phyloP scores from a whole-genome alignment of 2,888 invertebrate genomes.

The Tetramorium bicarinatum region DNA sequence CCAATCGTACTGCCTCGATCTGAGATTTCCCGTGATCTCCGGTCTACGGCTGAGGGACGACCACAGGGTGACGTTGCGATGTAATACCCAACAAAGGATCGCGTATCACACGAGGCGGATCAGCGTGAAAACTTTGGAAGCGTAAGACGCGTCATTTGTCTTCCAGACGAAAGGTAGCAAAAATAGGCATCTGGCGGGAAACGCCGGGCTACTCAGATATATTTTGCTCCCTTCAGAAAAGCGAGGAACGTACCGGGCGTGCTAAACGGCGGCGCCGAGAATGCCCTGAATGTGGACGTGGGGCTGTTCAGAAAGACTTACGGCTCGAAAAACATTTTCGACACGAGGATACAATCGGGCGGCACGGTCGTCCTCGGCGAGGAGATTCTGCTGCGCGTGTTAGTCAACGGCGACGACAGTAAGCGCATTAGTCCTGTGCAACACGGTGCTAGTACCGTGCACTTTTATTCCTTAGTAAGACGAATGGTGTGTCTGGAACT shows the following conservation, averaged over 20 bases:
- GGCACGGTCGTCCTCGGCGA: conserved; percentile 88
- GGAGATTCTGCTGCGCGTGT: conserved; percentile 87
- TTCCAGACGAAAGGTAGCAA: neutral
- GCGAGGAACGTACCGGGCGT: conserved; percentile 83
- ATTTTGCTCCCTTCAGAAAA: conserved; percentile 67
- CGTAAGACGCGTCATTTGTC: conserved; percentile 71
- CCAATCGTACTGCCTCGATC: conserved; percentile 87
- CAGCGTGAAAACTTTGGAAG: conserved; percentile 80
- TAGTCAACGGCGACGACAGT: conserved; percentile 88
- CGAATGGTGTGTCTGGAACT: neutral
- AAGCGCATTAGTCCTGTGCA: conserved; percentile 62
- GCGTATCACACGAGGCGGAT: conserved; percentile 87
- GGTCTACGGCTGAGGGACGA: conserved; percentile 88
- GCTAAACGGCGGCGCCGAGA: conserved; percentile 88
- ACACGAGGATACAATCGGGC: conserved; percentile 87
- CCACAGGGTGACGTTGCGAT: conserved; percentile 87
- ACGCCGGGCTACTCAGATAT: conserved; percentile 3
- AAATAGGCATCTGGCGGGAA: conserved; percentile 23
- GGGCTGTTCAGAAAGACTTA: conserved; percentile 87
- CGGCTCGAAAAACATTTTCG: conserved; percentile 86
- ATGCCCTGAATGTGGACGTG: conserved; percentile 87
- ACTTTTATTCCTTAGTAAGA: conserved; percentile 33
- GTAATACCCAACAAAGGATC: conserved; percentile 87
- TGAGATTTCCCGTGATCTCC: conserved; percentile 88
- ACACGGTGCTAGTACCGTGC: neutral